These are phyloP conservation scores for Pemphredon lugubris DNA, from an alignment of 2,888 invertebrate species.

Conservation along the genomic window DNA sequence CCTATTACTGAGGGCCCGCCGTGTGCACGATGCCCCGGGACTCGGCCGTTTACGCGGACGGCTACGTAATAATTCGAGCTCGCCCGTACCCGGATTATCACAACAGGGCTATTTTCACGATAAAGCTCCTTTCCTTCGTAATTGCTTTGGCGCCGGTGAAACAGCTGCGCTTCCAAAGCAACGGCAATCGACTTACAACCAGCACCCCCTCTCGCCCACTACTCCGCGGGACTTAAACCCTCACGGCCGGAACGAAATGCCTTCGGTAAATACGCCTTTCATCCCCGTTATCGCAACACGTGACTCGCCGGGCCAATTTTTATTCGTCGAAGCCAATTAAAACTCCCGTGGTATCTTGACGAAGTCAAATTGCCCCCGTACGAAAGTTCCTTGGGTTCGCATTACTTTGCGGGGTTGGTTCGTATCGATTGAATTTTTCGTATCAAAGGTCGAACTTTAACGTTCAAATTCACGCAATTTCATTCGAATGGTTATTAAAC, in stretches of 20 bases:
- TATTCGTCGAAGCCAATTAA: slow-evolving; percentile 11
- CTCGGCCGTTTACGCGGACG: slow-evolving; percentile 70
- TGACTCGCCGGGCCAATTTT: slow-evolving; percentile 6
- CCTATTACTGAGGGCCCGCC: slow-evolving; percentile 69
- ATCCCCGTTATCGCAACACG: background rate
- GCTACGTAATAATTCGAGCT: slow-evolving; percentile 75
- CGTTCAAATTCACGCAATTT: too few species aligned
- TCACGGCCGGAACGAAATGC: slow-evolving; percentile 14
- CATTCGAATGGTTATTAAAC: too few species aligned
- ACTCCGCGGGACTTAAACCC: slow-evolving; percentile 20
- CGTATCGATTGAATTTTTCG: background rate
- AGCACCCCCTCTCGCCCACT: slow-evolving; percentile 10
- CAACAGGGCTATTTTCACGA: slow-evolving; percentile 72
- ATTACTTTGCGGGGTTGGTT: background rate
- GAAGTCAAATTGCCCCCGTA: background rate
- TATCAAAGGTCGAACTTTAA: background rate
- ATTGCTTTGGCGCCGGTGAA: slow-evolving; percentile 74
- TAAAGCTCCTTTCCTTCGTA: slow-evolving; percentile 77
- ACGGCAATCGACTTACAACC: slow-evolving; percentile 21
- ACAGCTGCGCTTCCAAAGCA: slow-evolving; percentile 76
- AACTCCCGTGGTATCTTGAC: slow-evolving; percentile 9
- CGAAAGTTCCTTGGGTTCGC: background rate
- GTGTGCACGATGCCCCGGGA: slow-evolving; percentile 53
- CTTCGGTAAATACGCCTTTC: slow-evolving; percentile 9
- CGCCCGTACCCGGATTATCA: slow-evolving; percentile 74